A percentile compares a stretch with the other conserved stretches of the same genome.
Evolutionary conservation across 2,888 invertebrate species (phyloP).

Genomic region (Omphaloscelis lunosa): DNA sequence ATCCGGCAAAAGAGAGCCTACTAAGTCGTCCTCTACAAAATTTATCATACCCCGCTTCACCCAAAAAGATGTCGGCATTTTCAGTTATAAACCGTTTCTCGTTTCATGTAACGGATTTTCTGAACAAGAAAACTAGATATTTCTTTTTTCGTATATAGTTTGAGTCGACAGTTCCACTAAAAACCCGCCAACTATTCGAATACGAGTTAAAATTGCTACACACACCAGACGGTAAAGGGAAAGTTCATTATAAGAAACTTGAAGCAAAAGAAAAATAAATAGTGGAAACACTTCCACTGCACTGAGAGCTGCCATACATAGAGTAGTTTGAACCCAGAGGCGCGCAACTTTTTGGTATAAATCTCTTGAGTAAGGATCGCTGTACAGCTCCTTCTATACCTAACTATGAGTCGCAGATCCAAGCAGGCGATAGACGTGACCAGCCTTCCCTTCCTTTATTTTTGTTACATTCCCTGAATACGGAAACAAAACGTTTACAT

Average conservation of each 20-base stretch:
- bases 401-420: constrained; percentile 53
- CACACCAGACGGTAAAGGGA: constrained; percentile 47
- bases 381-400: constrained; percentile 53
- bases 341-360: constrained; percentile 72
- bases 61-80: constrained; percentile 34
- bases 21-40: constrained; percentile 50
- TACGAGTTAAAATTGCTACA: constrained; percentile 57
- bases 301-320: constrained; percentile 57
- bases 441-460: constrained; percentile 60
- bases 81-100: constrained; percentile 33
- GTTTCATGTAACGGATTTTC: constrained; percentile 38
- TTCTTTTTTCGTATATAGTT: constrained; percentile 29
- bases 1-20: constrained; percentile 51
- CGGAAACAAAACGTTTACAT: constrained; percentile 59
- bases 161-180: constrained; percentile 52
- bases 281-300: constrained; percentile 59
- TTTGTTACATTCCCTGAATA: constrained; percentile 60
- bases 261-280: constrained; percentile 68
- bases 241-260: constrained; percentile 75
- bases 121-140: constrained; percentile 30
- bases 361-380: constrained; percentile 68
- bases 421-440: constrained; percentile 65
- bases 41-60: constrained; percentile 30
- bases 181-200: constrained; percentile 53
- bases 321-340: constrained; percentile 60